These are phyloP conservation scores for Electrona antarctica DNA, from an alignment of 2,113 vertebrate genomes.

Conservation along the genomic window DNA sequence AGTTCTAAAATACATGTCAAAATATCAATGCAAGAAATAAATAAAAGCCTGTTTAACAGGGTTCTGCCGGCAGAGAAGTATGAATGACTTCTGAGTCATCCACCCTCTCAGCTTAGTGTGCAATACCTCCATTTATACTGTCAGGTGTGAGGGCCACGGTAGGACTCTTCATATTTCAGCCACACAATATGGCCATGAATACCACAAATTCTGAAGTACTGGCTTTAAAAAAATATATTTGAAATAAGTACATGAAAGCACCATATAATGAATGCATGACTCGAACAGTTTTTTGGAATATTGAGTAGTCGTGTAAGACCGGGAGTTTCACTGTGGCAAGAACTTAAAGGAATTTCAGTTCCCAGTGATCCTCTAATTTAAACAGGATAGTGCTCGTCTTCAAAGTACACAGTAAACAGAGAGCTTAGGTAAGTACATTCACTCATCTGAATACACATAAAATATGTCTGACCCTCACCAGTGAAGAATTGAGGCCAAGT, in stretches of 20 bases:
- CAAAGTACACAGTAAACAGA: background rate
- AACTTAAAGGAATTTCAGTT: background rate
- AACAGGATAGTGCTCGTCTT: constrained; percentile 4
- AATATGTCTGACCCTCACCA: constrained; percentile 4
- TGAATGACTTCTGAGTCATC: constrained; percentile 28
- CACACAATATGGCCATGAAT: constrained; percentile 1
- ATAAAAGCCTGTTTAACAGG: constrained; percentile 24
- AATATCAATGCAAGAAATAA: background rate
- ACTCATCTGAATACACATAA: constrained; percentile 29
- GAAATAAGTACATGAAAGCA: background rate
- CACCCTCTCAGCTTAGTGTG: constrained; percentile 5
- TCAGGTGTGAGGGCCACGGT: constrained; percentile 29
- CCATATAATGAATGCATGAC: background rate
- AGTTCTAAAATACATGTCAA: constrained; percentile 16
- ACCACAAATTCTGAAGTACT: background rate
- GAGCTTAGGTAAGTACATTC: background rate
- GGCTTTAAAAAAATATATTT: background rate
- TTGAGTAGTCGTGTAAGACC: background rate
- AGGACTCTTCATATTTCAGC: background rate
- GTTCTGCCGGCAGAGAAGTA: constrained; percentile 12
- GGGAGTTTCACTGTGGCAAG: background rate
- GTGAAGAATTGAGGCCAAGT: constrained; percentile 35
- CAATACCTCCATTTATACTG: constrained; percentile 24
- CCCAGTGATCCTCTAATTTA: background rate
- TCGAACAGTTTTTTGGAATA: background rate